Percentiles rank a stretch among this genome's conserved stretches.
phyloP scores from a whole-genome alignment of 2,888 invertebrate genomes.

The Andrena flavipes region DNA sequence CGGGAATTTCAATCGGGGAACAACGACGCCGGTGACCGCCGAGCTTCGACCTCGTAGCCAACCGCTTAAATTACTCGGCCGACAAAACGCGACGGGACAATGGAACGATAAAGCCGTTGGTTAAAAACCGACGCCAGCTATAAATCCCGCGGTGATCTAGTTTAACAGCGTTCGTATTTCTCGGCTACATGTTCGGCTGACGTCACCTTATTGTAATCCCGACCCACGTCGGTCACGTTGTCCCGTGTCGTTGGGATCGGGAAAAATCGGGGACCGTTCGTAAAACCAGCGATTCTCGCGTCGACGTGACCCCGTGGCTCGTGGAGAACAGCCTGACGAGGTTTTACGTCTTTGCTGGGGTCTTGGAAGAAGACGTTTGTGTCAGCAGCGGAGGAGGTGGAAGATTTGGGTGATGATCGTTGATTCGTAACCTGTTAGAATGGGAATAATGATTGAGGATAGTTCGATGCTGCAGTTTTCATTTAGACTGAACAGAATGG shows the following conservation, averaged over 20 bases:
- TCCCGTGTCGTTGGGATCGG: conserved; percentile 22
- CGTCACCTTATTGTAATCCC: conserved; percentile 68
- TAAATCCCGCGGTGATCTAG: conserved; percentile 75
- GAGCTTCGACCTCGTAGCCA: conserved; percentile 52
- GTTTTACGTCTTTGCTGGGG: not conserved
- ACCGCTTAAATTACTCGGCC: conserved; percentile 64
- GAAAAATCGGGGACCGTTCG: conserved; percentile 34
- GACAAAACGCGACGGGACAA: conserved; percentile 72
- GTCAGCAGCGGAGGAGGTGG: not conserved
- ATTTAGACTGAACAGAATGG: not conserved
- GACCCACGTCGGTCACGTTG: conserved; percentile 63
- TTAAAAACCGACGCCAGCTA: conserved; percentile 65
- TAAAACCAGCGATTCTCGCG: conserved; percentile 8
- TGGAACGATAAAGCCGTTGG: conserved; percentile 73
- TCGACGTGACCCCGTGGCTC: not conserved
- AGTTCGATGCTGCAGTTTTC: not conserved
- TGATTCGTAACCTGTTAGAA: not conserved
- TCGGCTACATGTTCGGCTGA: conserved; percentile 47
- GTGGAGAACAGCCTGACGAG: not conserved
- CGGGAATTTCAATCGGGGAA: conserved; percentile 55
- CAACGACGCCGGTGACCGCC: conserved; percentile 47
- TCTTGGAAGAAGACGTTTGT: not conserved
- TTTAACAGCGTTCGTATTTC: conserved; percentile 66
- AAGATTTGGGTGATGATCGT: not conserved
- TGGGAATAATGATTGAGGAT: not conserved